Percentiles rank a stretch among this genome's conserved stretches.
phyloP scores from a whole-genome alignment of 30 jellyfish, hydroid and myxozoan genomes.

The Turritopsis dohrnii region DNA sequence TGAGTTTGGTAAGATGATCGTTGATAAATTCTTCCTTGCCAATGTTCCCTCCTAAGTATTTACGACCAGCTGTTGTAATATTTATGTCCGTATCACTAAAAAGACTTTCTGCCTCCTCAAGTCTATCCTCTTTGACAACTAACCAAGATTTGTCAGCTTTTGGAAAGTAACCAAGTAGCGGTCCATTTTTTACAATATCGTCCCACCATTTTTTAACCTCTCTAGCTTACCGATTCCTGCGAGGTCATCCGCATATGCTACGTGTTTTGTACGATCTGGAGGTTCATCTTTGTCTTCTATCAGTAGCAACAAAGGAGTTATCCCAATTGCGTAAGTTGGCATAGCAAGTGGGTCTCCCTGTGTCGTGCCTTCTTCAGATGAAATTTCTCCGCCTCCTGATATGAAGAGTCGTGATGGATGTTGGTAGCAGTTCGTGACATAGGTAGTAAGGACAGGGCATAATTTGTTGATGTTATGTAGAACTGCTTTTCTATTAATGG shows the following conservation, averaged over 20 bases:
- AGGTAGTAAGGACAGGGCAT: background rate
- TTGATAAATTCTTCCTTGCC: background rate
- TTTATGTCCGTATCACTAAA: slow-evolving; percentile 14
- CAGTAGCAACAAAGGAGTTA: background rate
- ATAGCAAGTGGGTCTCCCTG: background rate
- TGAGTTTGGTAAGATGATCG: background rate
- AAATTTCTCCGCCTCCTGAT: background rate
- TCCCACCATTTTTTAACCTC: background rate
- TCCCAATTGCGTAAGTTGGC: background rate
- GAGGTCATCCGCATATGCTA: background rate
- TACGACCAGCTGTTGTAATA: slow-evolving; percentile 10
- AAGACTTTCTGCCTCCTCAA: background rate
- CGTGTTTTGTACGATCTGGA: background rate
- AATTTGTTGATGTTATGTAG: background rate
- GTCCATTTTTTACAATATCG: background rate
- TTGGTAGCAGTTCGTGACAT: background rate
- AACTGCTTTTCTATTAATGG: background rate
- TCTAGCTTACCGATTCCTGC: background rate
- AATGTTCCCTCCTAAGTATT: background rate
- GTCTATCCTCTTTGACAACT: background rate
- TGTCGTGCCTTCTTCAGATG: background rate
- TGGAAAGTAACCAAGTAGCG: background rate
- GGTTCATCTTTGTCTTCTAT: background rate
- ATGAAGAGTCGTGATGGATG: background rate
- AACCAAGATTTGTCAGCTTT: background rate